phyloP scores from a whole-genome alignment of 2,113 vertebrate species.

The Onychostoma macrolepis region DNA sequence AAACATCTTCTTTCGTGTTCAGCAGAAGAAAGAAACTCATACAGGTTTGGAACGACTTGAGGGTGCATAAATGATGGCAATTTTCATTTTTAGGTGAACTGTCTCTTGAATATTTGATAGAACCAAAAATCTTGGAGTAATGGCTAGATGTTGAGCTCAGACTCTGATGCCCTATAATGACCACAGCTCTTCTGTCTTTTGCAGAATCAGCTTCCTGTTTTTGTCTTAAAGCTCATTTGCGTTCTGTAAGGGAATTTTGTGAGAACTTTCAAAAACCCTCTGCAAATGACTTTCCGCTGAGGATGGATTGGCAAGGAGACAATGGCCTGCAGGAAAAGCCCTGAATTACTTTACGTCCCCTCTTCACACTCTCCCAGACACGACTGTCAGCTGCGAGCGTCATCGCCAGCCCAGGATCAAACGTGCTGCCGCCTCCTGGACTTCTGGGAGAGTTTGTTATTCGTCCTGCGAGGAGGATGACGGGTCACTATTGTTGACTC shows the following conservation, averaged over 20 bases:
- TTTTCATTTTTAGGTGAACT: neutral
- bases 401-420: conserved; percentile 60
- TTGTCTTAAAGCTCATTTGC: conserved; percentile 56
- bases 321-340: conserved; percentile 75
- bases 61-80: neutral
- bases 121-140: neutral
- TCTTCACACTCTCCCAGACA: conserved; percentile 67
- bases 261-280: conserved; percentile 51
- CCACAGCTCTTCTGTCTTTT: neutral
- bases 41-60: neutral
- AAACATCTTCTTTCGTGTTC: neutral
- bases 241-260: conserved; percentile 43
- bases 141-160: neutral
- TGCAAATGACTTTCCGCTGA: conserved; percentile 70
- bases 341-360: conserved; percentile 65
- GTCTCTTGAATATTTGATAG: neutral
- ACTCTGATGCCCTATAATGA: neutral
- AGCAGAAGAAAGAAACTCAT: neutral
- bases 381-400: conserved; percentile 62
- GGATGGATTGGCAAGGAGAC: conserved; percentile 70
- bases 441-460: conserved; percentile 74
- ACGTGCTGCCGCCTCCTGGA: conserved; percentile 44
- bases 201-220: conserved; percentile 70
- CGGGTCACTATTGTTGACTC: conserved; percentile 77
- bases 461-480: conserved; percentile 68